phyloP scores from a whole-genome alignment of 2,888 invertebrate genomes.

The Philhelius pedissequus region DNA sequence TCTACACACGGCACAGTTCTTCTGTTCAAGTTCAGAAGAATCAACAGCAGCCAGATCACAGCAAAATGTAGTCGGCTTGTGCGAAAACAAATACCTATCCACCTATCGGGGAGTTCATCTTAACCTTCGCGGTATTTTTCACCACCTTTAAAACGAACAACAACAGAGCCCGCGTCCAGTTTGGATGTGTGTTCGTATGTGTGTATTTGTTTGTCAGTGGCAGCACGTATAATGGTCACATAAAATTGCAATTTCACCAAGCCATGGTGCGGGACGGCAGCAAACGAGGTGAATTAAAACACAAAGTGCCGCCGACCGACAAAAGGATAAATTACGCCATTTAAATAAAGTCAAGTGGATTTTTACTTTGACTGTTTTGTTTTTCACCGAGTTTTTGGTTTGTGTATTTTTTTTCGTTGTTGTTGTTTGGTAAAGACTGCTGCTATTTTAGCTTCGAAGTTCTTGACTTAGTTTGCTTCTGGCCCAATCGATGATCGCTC shows the following conservation, averaged over 20 bases:
- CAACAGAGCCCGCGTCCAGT: not conserved
- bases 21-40: not conserved
- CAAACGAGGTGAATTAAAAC: constrained; percentile 63
- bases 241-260: constrained; percentile 69
- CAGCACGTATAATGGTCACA: constrained; percentile 60
- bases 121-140: constrained; percentile 66
- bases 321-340: constrained; percentile 70
- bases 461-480: constrained; percentile 44
- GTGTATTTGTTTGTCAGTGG: constrained; percentile 13
- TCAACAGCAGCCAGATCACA: constrained; percentile 6
- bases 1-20: constrained; percentile 48
- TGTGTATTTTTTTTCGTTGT: constrained; percentile 10
- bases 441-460: constrained; percentile 24
- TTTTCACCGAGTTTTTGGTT: not conserved
- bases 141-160: constrained; percentile 42
- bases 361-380: constrained; percentile 42
- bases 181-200: not conserved
- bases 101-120: constrained; percentile 61
- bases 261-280: constrained; percentile 41
- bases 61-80: constrained; percentile 27
- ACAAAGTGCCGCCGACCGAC: constrained; percentile 69
- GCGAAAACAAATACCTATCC: constrained; percentile 63
- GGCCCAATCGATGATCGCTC: constrained; percentile 55
- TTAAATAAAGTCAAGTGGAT: constrained; percentile 70
- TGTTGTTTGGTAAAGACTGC: constrained; percentile 30